Evolutionary conservation across 2,888 invertebrate genomes (phyloP).

Genomic region (Himalopsyche tibetana): DNA sequence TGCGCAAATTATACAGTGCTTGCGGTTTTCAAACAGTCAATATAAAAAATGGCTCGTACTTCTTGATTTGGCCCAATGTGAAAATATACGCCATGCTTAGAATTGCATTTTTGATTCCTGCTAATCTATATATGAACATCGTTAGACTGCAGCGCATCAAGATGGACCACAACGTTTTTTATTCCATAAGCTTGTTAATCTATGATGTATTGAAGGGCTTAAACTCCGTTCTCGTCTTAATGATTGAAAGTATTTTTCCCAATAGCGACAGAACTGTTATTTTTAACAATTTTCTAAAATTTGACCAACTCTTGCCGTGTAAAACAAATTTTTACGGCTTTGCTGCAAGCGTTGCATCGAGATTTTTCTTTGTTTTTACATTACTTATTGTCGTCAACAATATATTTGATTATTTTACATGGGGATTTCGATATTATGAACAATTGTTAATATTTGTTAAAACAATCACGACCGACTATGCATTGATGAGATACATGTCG

Average conservation of each 20-base stretch:
- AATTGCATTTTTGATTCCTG: not conserved
- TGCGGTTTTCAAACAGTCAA: constrained; percentile 7
- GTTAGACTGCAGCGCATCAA: not conserved
- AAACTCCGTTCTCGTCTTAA: not conserved
- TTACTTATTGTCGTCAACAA: not conserved
- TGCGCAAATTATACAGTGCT: not conserved
- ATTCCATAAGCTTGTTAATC: not conserved
- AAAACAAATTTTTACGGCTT: not conserved
- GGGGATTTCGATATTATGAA: not conserved
- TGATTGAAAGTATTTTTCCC: not conserved
- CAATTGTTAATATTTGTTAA: not conserved
- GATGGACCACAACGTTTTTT: not conserved
- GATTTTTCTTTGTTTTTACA: not conserved
- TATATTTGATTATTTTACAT: not conserved
- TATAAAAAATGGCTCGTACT: not conserved
- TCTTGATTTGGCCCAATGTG: not conserved
- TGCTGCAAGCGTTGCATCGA: not conserved
- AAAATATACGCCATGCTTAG: not conserved
- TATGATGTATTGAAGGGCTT: not conserved
- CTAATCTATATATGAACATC: not conserved
- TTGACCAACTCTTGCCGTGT: not conserved
- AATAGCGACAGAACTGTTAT: not conserved
- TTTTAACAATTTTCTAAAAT: not conserved
- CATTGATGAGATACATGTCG: not conserved
- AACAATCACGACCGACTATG: not conserved